A percentile compares a stretch with the other conserved stretches of the same genome.
Conservation (phyloP, 2,888 invertebrate species). For the Gari tellinella region DNA sequence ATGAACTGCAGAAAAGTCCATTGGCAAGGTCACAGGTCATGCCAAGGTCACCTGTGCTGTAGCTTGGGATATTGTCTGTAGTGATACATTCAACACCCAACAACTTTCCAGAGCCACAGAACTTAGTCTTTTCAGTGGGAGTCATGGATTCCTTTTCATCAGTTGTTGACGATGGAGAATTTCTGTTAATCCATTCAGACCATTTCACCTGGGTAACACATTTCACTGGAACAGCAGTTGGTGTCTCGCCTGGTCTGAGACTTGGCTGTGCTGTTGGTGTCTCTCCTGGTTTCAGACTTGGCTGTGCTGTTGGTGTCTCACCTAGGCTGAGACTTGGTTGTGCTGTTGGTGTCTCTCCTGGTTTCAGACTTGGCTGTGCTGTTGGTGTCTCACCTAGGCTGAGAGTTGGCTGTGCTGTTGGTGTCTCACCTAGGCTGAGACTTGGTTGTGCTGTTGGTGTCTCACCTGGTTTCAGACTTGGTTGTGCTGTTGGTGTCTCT, state of each 20-base stretch:
- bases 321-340: slow-evolving; percentile 22
- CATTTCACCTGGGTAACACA: slow-evolving; percentile 61
- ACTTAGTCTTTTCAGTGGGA: slow-evolving; percentile 54
- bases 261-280: slow-evolving; percentile 49
- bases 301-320: slow-evolving; percentile 29
- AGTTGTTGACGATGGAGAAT: slow-evolving; percentile 65
- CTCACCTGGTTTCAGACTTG: slow-evolving; percentile 27
- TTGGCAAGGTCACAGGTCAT: slow-evolving; percentile 86
- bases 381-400: slow-evolving; percentile 42
- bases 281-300: slow-evolving; percentile 32
- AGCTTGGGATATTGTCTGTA: slow-evolving; percentile 59
- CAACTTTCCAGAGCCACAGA: slow-evolving; percentile 75
- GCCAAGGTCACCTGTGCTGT: slow-evolving; percentile 69
- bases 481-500: slow-evolving; percentile 43
- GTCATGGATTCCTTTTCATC: slow-evolving; percentile 66
- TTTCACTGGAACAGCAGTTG: slow-evolving; percentile 45
- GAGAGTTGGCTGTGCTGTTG: slow-evolving; percentile 43
- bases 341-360: slow-evolving; percentile 35
- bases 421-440: slow-evolving; percentile 25
- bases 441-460: slow-evolving; percentile 45
- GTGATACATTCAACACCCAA: slow-evolving; percentile 77
- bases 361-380: slow-evolving; percentile 8
- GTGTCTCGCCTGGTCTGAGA: slow-evolving; percentile 24
- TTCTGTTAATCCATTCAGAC: slow-evolving; percentile 72
- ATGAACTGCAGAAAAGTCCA: slow-evolving; percentile 89